A percentile compares a stretch with the other conserved stretches of the same genome.
phyloP scores from a whole-genome alignment of 2,113 vertebrate species.

The Cryptomyrus ogoouensis region DNA sequence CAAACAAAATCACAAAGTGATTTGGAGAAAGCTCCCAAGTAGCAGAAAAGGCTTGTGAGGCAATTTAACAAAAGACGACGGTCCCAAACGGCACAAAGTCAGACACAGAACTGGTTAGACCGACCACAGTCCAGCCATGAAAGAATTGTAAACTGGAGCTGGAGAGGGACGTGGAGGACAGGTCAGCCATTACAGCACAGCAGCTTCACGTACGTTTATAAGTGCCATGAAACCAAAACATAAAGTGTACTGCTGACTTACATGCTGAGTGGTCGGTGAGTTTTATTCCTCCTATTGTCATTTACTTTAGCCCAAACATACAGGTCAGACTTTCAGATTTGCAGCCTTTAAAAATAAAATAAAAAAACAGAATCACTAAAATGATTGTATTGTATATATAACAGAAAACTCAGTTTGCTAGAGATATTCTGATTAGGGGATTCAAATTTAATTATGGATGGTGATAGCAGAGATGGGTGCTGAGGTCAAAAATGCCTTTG shows the following conservation, averaged over 20 bases:
- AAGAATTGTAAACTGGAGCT: neutral
- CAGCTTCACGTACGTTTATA: neutral
- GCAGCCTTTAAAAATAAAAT: neutral
- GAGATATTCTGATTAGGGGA: too few species aligned
- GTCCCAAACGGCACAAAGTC: neutral
- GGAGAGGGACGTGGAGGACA: neutral
- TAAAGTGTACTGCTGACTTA: neutral
- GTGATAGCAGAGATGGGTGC: too few species aligned
- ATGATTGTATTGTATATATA: too few species aligned
- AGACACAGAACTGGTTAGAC: neutral
- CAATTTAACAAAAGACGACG: neutral
- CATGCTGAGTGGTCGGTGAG: too few species aligned
- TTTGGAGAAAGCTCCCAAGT: neutral
- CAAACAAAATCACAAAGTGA: too few species aligned
- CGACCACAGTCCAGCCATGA: neutral
- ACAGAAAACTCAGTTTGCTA: too few species aligned
- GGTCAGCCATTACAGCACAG: neutral
- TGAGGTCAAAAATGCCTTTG: too few species aligned
- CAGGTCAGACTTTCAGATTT: neutral
- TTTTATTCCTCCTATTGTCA: neutral
- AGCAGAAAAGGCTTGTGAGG: neutral
- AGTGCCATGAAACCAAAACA: neutral
- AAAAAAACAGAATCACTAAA: neutral
- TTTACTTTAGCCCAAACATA: neutral
- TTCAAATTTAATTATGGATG: too few species aligned